Evolutionary conservation across 2,888 invertebrate genomes (phyloP), one percentile per base, ranked within the genome.

Genomic region (Amphipyra tragopoginis): DNA sequence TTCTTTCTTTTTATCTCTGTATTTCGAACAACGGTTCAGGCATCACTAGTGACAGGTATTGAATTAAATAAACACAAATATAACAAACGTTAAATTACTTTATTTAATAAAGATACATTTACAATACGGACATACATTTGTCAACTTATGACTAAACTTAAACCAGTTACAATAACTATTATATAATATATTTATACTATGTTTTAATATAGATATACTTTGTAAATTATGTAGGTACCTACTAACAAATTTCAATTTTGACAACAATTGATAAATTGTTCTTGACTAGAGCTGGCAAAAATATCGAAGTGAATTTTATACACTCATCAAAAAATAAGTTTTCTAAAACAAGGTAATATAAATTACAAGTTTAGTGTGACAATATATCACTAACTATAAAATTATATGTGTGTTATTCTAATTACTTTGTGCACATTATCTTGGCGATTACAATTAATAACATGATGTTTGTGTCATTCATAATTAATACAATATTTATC

Each of bases 91-190:
- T 71, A 57, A 56, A 53, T 67, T 60, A 79, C 62, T 82, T 82
- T 84, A 82, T 83, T 84, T 55, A 72, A 65, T 80, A 80, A 79
- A 77, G 70, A 63, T 81, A 81, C 72, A 71, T 65, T 70, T 67
- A 69, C 72, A 71, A 75, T 77, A 72, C 65, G 72, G 61, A 72
- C 63, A 69, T 66, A 65, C 47, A 68, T 65, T 67, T 51, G 56
- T 58, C 58, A 55, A 45, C 63, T 75, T 75, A 75, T 13, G 11
- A 43, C 64, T 67, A 63, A 45, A 55, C 65, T 74, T 67, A 71
- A 9, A 43, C 10, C 14, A 48, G 21, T 60, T 59, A 70, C 53
- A 57, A 59, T 63, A 65, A 33, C 13, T 38, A 40, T 11, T 13
- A 29, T 29, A 21, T 26, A 21, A 21, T 21, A 2, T 34, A 21